Evolutionary conservation across 2,797 vertebrate genomes (phyloP), one percentile per base, ranked within the genome.

Genomic region (Uromys caudimaculatus): DNA sequence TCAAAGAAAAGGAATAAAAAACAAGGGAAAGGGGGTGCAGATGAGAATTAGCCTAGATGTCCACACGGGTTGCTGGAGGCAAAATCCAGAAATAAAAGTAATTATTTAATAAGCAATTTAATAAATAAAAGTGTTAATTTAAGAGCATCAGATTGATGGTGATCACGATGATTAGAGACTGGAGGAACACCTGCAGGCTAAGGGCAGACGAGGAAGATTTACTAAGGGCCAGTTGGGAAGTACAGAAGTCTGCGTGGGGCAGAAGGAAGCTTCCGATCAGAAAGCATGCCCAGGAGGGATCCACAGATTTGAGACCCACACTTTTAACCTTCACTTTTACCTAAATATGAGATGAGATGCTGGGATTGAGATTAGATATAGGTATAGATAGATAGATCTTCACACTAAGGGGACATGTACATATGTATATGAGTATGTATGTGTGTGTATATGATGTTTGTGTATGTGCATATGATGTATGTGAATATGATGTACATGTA

Each of bases 141-240:
- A 96, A 90, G 56, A 88, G 24, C 56, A 76, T 92, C 54, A 76
- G 84, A 47, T 52, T 54, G n/a, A 95, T 7, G 83, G 47, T 89
- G 76, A 89, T 89, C 69, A 35, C 41, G 1, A 58, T 93, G 84
- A 41, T 93, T 85, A 89, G 94, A 93, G 89, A 97, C 88, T 58
- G 90, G 87, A 44, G 83, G 41, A 88, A 75, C 73, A 67, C 81
- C 54, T 95, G 91, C 35, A 76, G 54, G 54, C 75, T 94, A 78
- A 86, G 90, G 93, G 35, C 27, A 94, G 47, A n/a, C 12, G 87
- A 76, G n/a, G 73, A 83, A 86, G 16, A 14, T 71, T 89, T 94
- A 54, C 78, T 62, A 87, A 94, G 89, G 93, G 58, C 47, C 92
- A 35, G 78, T 50, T 56, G 13, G 47, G 67, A 91, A 95, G n/a